phyloP scores from a whole-genome alignment of 2,113 vertebrate genomes.

The Panurus biarmicus region DNA sequence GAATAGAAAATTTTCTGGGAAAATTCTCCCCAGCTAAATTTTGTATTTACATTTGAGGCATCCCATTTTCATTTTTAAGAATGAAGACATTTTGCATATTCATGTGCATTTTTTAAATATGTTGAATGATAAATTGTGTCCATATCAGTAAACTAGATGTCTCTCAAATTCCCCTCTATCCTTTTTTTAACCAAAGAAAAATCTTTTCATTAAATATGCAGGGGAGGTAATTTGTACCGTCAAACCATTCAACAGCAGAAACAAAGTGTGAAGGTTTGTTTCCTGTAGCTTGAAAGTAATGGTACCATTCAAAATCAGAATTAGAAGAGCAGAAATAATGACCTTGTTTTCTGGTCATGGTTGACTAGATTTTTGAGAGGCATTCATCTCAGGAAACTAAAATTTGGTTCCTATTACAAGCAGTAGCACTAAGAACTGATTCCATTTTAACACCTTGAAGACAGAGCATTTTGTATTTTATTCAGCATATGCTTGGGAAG shows the following conservation, averaged over 20 bases:
- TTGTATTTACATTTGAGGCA: not conserved
- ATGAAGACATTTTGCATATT: not conserved
- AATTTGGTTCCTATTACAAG: not conserved
- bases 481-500: not conserved
- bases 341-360: not conserved
- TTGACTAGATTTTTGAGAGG: not conserved
- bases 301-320: not conserved
- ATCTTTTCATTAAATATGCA: not conserved
- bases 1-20: not conserved
- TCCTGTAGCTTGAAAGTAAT: not conserved
- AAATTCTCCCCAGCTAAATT: not conserved
- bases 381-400: not conserved
- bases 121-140: not conserved
- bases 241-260: not conserved
- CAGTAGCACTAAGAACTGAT: not conserved
- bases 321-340: constrained; percentile 16
- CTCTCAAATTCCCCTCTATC: not conserved
- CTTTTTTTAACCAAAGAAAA: not conserved
- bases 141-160: not conserved
- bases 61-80: not conserved
- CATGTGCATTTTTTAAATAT: not conserved
- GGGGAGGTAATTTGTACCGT: not conserved
- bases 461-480: not conserved
- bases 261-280: not conserved
- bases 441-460: not conserved